phyloP scores from a whole-genome alignment of 2,888 invertebrate species.

The Agrypnus murinus region DNA sequence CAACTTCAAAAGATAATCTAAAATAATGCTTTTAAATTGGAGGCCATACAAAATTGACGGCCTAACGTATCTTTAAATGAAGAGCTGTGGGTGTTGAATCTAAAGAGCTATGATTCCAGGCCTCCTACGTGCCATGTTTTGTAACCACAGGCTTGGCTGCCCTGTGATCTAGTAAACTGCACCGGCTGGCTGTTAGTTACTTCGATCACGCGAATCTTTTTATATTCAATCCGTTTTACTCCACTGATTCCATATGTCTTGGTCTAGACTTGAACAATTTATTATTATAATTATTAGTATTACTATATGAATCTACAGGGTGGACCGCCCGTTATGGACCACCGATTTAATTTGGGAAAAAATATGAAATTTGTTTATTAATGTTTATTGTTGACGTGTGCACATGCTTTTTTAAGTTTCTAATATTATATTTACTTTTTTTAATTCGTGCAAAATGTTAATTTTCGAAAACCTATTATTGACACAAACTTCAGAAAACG shows the following conservation, averaged over 20 bases:
- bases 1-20: constrained; percentile 15
- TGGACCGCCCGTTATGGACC: no score
- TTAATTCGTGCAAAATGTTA: no score
- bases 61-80: constrained; percentile 45
- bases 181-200: constrained; percentile 49
- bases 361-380: no score
- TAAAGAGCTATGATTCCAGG: constrained; percentile 52
- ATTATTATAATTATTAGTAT: neutral
- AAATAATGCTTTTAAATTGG: constrained; percentile 38
- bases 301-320: no score
- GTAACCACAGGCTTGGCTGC: constrained; percentile 56
- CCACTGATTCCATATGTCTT: constrained; percentile 35
- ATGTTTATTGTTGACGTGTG: no score
- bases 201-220: constrained; percentile 47
- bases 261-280: constrained; percentile 9
- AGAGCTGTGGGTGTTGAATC: constrained; percentile 54
- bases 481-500: no score
- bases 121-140: constrained; percentile 54
- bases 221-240: constrained; percentile 35
- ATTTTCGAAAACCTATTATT: no score
- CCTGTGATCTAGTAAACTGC: constrained; percentile 50
- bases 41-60: constrained; percentile 41
- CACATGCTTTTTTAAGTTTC: no score
- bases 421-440: no score
- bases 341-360: no score